phyloP scores from a whole-genome alignment of 2,113 vertebrate genomes.

The Seriola rivoliana region DNA sequence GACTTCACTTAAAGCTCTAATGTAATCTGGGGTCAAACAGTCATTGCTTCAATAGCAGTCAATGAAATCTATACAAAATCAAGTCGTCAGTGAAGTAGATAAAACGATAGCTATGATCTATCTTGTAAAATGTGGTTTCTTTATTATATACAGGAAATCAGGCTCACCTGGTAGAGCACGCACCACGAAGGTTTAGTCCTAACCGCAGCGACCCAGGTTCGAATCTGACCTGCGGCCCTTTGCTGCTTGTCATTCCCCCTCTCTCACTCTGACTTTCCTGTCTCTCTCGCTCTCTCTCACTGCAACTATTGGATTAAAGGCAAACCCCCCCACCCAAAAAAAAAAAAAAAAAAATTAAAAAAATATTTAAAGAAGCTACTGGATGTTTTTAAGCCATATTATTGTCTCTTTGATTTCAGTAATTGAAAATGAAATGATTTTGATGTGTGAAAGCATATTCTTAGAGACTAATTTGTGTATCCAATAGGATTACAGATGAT shows the following conservation, averaged over 20 bases:
- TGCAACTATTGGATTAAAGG: too few species aligned
- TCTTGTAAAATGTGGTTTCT: background rate
- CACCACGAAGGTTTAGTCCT: too few species aligned
- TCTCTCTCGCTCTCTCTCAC: too few species aligned
- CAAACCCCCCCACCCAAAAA: too few species aligned
- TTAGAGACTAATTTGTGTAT: constrained; percentile 70
- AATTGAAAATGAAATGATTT: constrained; percentile 73
- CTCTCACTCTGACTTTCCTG: too few species aligned
- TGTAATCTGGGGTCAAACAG: constrained; percentile 41
- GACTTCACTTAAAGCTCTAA: constrained; percentile 35
- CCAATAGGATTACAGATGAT: constrained; percentile 70
- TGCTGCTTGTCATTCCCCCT: too few species aligned
- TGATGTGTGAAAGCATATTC: constrained; percentile 62
- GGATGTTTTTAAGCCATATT: constrained; percentile 51
- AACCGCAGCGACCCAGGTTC: too few species aligned
- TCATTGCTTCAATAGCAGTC: constrained; percentile 27
- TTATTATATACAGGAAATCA: background rate
- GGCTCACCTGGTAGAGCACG: too few species aligned
- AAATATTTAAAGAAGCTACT: constrained; percentile 26
- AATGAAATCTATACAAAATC: constrained; percentile 28
- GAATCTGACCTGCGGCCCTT: too few species aligned
- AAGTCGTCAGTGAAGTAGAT: background rate
- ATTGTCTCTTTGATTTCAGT: constrained; percentile 62
- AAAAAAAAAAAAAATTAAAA: too few species aligned
- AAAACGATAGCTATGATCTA: constrained; percentile 5